Evolutionary conservation across 2,113 vertebrate genomes (phyloP).

Genomic region (Leptodactylus fuscus): DNA sequence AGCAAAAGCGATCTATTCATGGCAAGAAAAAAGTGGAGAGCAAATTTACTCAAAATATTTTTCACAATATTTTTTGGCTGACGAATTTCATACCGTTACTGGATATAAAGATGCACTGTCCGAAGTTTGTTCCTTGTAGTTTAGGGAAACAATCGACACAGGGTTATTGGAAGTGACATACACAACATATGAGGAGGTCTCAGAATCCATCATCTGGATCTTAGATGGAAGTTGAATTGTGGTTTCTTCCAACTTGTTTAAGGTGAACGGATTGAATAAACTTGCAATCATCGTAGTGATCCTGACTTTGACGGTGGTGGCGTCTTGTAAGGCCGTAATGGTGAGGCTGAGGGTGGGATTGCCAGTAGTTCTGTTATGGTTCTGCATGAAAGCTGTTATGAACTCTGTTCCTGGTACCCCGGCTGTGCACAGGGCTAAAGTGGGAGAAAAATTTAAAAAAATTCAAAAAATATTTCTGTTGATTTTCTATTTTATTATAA

Average conservation of each 20-base stretch:
- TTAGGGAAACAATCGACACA: conserved; percentile 70
- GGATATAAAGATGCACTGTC: conserved; percentile 75
- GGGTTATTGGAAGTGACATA: conserved; percentile 70
- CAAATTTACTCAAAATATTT: too few species aligned
- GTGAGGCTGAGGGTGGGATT: conserved; percentile 62
- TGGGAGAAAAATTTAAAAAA: background rate
- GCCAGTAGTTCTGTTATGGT: conserved; percentile 55
- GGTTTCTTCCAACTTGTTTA: conserved; percentile 62
- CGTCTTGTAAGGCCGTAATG: conserved; percentile 66
- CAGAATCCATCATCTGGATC: conserved; percentile 65
- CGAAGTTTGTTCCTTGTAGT: conserved; percentile 66
- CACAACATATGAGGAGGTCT: conserved; percentile 66
- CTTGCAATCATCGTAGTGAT: conserved; percentile 59
- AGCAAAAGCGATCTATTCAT: background rate
- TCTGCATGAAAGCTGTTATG: conserved; percentile 73
- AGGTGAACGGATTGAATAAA: conserved; percentile 57
- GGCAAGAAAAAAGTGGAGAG: background rate
- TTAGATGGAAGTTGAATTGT: conserved; percentile 63
- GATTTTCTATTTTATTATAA: background rate
- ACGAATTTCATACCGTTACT: conserved; percentile 48
- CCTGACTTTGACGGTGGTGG: conserved; percentile 69
- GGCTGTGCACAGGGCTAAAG: conserved; percentile 42
- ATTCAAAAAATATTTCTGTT: background rate
- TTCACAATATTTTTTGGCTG: too few species aligned
- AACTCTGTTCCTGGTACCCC: conserved; percentile 73